Evolutionary conservation across 2,797 vertebrate genomes (phyloP).

Genomic region (Phaenicophaeus curvirostris): DNA sequence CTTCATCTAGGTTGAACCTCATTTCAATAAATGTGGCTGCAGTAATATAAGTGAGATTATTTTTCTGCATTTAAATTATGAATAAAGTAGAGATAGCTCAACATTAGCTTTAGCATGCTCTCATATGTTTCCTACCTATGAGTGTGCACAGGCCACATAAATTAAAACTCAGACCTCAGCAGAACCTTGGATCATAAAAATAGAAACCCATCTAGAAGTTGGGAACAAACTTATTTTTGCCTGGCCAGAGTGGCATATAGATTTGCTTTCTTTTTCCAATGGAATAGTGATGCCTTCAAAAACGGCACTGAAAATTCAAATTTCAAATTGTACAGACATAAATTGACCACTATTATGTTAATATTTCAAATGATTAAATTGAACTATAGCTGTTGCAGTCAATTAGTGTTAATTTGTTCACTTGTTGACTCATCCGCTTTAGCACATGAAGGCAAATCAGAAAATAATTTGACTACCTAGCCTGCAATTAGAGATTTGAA

Average conservation of each 20-base stretch:
- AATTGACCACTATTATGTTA: conserved; percentile 33
- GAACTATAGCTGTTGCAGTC: conserved; percentile 50
- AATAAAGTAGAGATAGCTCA: background rate
- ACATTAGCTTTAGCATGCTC: background rate
- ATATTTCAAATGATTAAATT: conserved; percentile 51
- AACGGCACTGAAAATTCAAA: conserved; percentile 7
- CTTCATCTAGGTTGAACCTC: background rate
- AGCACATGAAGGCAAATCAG: conserved; percentile 50
- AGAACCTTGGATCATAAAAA: background rate
- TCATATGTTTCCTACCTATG: background rate
- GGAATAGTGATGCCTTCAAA: conserved; percentile 3
- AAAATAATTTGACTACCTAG: conserved; percentile 47
- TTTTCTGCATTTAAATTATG: background rate
- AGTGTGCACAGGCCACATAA: background rate
- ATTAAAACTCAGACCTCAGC: background rate
- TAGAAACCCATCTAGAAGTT: background rate
- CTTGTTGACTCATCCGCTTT: conserved; percentile 55
- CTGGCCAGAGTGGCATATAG: background rate
- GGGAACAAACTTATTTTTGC: background rate
- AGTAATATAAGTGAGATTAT: background rate
- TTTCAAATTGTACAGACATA: background rate
- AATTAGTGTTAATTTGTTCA: conserved; percentile 43
- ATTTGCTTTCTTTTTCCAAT: background rate
- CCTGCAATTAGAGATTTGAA: conserved; percentile 35
- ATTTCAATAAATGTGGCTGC: background rate